A percentile compares a stretch with the other conserved stretches of the same genome.
These are phyloP conservation scores for Struthidea cinerea DNA, from an alignment of 2,113 vertebrate species.

Conservation along the genomic window DNA sequence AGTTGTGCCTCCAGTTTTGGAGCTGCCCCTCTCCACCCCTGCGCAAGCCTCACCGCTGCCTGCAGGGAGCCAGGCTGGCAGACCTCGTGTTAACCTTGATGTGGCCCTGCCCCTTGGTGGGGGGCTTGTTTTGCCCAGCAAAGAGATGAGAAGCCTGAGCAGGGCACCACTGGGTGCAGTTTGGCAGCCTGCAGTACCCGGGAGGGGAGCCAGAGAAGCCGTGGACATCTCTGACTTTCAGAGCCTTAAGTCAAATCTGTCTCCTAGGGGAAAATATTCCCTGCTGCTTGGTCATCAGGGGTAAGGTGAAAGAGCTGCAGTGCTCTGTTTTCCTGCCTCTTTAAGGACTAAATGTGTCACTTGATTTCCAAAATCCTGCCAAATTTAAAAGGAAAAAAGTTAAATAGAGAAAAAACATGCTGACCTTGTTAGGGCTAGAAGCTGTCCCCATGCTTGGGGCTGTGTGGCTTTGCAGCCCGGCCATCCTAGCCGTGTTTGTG, in stretches of 20 bases:
- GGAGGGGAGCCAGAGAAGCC: background rate
- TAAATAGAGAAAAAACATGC: background rate
- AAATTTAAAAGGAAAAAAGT: background rate
- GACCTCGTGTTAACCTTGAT: background rate
- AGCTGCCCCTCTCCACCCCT: background rate
- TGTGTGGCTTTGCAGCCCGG: background rate
- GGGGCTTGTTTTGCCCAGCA: background rate
- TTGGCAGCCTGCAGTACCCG: background rate
- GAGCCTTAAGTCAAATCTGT: background rate
- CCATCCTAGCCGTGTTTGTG: background rate
- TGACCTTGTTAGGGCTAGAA: background rate
- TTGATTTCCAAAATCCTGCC: background rate
- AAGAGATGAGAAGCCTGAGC: background rate
- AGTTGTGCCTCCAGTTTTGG: accelerated
- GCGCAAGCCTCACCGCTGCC: accelerated
- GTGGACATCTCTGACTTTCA: background rate
- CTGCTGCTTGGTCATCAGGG: background rate
- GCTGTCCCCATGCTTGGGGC: background rate
- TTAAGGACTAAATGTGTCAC: background rate
- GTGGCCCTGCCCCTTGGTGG: background rate
- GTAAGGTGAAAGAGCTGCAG: background rate
- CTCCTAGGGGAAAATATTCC: background rate
- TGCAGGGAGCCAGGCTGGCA: background rate
- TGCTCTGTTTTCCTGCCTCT: background rate
- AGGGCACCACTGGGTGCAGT: background rate